Evolutionary conservation across 2,888 invertebrate genomes (phyloP).

Genomic region (Congeria kusceri): DNA sequence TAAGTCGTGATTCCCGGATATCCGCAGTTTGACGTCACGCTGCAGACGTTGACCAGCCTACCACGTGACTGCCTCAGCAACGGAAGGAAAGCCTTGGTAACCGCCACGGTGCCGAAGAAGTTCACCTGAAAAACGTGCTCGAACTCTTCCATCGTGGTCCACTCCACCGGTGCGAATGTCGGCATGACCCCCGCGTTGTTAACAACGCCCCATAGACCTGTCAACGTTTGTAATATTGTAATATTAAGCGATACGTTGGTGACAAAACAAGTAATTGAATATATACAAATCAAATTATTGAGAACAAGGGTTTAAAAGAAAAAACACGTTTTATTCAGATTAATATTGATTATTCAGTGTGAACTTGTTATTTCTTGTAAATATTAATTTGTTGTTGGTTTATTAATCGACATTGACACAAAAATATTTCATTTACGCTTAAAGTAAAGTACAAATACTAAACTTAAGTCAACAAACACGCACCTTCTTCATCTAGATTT

Average conservation of each 20-base stretch:
- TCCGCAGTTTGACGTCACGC: conserved; percentile 73
- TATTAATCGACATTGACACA: too few species aligned
- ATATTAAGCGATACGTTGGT: too few species aligned
- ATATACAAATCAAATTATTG: too few species aligned
- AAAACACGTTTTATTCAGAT: too few species aligned
- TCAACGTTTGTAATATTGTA: too few species aligned
- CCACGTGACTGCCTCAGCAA: conserved; percentile 71
- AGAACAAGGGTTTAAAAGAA: too few species aligned
- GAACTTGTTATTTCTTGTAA: too few species aligned
- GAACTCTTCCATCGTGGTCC: conserved; percentile 82
- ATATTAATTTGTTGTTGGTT: too few species aligned
- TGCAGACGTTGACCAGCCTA: conserved; percentile 78
- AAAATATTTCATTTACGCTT: too few species aligned
- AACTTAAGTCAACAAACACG: neutral
- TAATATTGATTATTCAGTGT: too few species aligned
- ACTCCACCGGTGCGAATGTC: conserved; percentile 79
- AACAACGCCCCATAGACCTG: conserved; percentile 81
- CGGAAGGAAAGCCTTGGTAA: conserved; percentile 73
- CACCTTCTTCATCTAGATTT: conserved; percentile 35
- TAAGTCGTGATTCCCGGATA: conserved; percentile 63
- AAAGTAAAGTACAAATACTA: too few species aligned
- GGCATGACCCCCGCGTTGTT: conserved; percentile 81
- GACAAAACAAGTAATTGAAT: neutral
- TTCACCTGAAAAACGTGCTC: conserved; percentile 75
- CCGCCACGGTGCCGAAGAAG: conserved; percentile 82